Base-by-base conservation (phyloP, 2,888 invertebrate genomes). In the Mythimna loreyi region DNA sequence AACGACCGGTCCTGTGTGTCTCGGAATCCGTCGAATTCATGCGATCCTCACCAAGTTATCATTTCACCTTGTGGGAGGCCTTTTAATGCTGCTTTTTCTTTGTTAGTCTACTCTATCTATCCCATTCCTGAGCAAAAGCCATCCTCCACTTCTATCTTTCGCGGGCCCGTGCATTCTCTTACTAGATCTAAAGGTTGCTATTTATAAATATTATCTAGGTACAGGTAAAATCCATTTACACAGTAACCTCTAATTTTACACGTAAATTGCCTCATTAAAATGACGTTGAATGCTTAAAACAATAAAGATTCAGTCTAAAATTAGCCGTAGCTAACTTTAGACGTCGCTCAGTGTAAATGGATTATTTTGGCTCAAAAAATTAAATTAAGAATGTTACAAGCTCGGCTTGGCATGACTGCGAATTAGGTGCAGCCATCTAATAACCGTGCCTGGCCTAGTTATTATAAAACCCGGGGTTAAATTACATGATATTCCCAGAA, bases 401-500 rank as follows among this genome's bases (percentile, higher is more conserved):
- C 58, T 53, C 21, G 25, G 45, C 50, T 28, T 11, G 49, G 25
- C 23, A 19, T 49, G 16, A 36, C 52, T 58, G 50, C 23, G 61
- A 75, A 66, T 65, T 77, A 65, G 59, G 52, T 61, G 28, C 43
- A 71, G 43, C 47, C 23, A 49, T 57, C 43, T 57, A 76, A 70
- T 76, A 61, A 64, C 50, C 56, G n/a, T 53, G 43, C 43, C 61
- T 67, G 67, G 67, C 53, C 78, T 75, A 61, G 49, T 50, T 77
- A 53, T 68, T 57, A 47, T 58, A 49, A 76, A 63, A 58, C 21
- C 75, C n/a, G n/a, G 45, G n/a, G 40, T 33, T 75, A 53, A 36
- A 56, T 67, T 55, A 23, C 67, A 66, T 67, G 28, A 55, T 47
- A 45, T 50, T 33, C 23, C 2, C n/a, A 1, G 49, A 36, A 56